Percentiles rank a stretch among this genome's conserved stretches.
Conservation (phyloP, 2,888 invertebrate species). For the Nomada ruficornis region DNA sequence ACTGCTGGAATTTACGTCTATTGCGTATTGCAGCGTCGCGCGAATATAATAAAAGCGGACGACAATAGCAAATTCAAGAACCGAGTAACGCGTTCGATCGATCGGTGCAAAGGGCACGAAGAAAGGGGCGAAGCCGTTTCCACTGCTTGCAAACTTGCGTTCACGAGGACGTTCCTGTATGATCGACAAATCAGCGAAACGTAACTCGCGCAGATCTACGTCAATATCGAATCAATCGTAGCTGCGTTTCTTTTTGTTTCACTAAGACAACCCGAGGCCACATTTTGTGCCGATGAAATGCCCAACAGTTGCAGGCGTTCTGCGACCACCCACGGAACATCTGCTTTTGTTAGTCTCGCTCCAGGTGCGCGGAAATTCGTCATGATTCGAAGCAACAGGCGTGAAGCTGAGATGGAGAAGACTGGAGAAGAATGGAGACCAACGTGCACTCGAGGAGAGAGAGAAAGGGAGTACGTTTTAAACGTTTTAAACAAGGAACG, state of each 20-base stretch:
- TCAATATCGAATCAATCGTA: background rate
- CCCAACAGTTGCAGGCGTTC: background rate
- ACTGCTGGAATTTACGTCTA: background rate
- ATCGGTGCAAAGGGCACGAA: background rate
- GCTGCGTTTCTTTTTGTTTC: too few species aligned
- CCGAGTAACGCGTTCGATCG: constrained; percentile 11
- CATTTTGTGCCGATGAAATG: background rate
- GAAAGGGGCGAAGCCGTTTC: too few species aligned
- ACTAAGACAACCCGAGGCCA: background rate
- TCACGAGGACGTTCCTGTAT: too few species aligned
- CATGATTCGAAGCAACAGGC: background rate
- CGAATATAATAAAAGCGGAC: constrained; percentile 6
- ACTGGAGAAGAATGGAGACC: background rate
- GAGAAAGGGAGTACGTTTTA: too few species aligned
- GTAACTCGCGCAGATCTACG: too few species aligned
- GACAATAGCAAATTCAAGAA: background rate
- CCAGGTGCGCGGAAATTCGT: constrained; percentile 9
- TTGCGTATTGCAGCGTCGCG: background rate
- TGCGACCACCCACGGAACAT: background rate
- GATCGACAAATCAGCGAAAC: too few species aligned
- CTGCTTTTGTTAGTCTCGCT: constrained; percentile 1
- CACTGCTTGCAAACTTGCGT: too few species aligned
- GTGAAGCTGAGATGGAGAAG: background rate
- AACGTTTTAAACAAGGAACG: background rate
- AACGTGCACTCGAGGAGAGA: background rate